Conservation (phyloP, 2,797 vertebrate species). For the Heteromormyrus szaboi region DNA sequence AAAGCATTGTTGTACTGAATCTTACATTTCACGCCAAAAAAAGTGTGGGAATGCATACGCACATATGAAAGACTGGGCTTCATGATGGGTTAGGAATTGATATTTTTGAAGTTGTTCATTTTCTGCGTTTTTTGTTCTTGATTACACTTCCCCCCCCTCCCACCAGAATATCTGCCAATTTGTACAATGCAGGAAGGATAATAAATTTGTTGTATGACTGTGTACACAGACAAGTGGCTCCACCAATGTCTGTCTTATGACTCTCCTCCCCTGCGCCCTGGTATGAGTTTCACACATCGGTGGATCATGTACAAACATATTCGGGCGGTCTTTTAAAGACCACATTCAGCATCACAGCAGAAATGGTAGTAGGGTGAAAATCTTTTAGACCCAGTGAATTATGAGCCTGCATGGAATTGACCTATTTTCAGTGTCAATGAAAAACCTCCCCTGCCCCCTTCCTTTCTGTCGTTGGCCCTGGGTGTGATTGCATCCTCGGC, state of each 20-base stretch:
- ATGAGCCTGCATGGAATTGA: slow-evolving; percentile 2
- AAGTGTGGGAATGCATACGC: slow-evolving; percentile 34
- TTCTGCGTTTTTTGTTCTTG: slow-evolving; percentile 24
- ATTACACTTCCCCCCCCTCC: slow-evolving; percentile 30
- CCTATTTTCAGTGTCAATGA: slow-evolving; percentile 11
- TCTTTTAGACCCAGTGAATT: background rate
- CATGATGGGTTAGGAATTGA: slow-evolving; percentile 41
- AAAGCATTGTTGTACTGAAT: slow-evolving; percentile 63
- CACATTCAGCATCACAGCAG: background rate
- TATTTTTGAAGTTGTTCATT: slow-evolving; percentile 32
- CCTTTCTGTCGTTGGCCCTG: background rate
- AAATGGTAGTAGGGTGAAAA: background rate
- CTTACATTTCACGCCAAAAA: slow-evolving; percentile 47
- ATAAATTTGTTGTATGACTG: slow-evolving; percentile 42
- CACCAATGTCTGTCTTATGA: background rate
- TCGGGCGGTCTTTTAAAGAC: background rate
- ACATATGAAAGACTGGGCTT: slow-evolving; percentile 45
- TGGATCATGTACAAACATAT: background rate
- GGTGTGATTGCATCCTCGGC: background rate
- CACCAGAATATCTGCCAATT: slow-evolving; percentile 27
- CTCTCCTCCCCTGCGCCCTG: background rate
- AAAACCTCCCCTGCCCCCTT: background rate
- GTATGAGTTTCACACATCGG: background rate
- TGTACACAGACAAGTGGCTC: slow-evolving; percentile 38
- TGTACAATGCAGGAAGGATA: slow-evolving; percentile 36